A percentile compares a stretch with the other conserved stretches of the same genome.
phyloP scores from a whole-genome alignment of 2,888 invertebrate species.

The Gymnosoma rotundatum region DNA sequence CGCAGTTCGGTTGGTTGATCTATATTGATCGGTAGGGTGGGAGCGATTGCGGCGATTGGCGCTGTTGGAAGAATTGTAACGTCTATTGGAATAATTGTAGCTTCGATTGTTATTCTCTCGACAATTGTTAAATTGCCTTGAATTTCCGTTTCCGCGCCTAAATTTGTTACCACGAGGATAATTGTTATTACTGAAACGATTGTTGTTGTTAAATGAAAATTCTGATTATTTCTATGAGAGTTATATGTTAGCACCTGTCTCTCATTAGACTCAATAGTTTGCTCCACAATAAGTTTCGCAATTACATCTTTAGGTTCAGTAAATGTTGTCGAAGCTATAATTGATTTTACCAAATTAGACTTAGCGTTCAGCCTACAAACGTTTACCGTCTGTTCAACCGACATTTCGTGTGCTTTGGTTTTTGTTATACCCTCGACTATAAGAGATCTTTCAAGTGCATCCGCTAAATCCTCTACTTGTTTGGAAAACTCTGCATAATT shows the following conservation, averaged over 20 bases:
- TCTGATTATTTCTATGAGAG: background rate
- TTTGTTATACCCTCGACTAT: no score
- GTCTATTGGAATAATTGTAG: conserved; percentile 4
- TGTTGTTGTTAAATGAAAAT: conserved; percentile 5
- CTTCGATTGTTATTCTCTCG: background rate
- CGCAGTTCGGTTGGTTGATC: conserved; percentile 5
- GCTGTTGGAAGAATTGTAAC: conserved; percentile 9
- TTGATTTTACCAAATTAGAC: conserved; percentile 7
- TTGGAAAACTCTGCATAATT: no score
- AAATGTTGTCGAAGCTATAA: conserved; percentile 23
- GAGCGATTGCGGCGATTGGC: background rate
- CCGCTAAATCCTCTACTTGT: no score
- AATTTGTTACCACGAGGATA: background rate
- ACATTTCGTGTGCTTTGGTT: background rate
- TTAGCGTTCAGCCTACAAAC: conserved; percentile 15
- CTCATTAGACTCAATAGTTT: background rate
- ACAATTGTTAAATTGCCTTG: no score
- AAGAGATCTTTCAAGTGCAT: no score
- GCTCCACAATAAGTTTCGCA: background rate
- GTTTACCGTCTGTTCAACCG: background rate
- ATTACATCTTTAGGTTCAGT: conserved; percentile 16
- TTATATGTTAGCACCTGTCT: conserved; percentile 6
- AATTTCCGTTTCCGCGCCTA: background rate
- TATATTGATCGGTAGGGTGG: background rate
- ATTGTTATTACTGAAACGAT: background rate